Conservation (phyloP, 2,113 vertebrate genomes). For the Mola mola region DNA sequence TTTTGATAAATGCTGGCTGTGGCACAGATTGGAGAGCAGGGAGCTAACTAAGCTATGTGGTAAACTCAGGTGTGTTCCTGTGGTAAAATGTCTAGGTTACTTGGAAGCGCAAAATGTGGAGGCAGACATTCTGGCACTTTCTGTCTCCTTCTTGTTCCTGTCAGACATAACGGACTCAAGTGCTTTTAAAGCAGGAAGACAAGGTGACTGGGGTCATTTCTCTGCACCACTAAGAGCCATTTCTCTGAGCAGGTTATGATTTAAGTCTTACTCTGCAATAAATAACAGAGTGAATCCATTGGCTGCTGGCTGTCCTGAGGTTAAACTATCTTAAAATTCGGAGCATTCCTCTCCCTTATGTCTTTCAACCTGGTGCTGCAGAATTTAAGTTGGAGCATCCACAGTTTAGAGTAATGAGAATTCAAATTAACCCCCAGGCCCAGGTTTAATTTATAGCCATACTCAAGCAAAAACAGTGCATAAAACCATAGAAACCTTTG, state of each 20-base stretch:
- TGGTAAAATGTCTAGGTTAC: constrained; percentile 1
- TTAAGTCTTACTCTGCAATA: constrained; percentile 58
- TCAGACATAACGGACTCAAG: constrained; percentile 46
- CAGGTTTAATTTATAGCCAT: constrained; percentile 19
- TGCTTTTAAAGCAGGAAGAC: constrained; percentile 33
- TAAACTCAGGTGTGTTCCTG: constrained; percentile 1
- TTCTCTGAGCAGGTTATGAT: constrained; percentile 62
- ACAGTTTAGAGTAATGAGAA: constrained; percentile 40
- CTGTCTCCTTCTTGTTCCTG: constrained; percentile 29
- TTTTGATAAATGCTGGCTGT: too few relatives aligned
- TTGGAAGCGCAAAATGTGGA: background rate
- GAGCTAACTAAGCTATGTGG: too few relatives aligned
- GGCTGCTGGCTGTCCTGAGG: constrained; percentile 37
- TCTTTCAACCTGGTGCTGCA: constrained; percentile 24
- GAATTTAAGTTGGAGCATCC: constrained; percentile 25
- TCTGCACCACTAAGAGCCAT: constrained; percentile 27
- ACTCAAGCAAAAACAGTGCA: constrained; percentile 17
- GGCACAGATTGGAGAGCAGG: too few relatives aligned
- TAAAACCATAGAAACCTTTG: constrained; percentile 12
- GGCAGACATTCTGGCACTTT: constrained; percentile 20
- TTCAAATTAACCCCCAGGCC: constrained; percentile 37
- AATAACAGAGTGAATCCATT: constrained; percentile 60
- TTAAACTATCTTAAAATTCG: constrained; percentile 54
- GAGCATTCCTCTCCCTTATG: constrained; percentile 30
- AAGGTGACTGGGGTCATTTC: constrained; percentile 62